These are phyloP conservation scores for Probaryconus sp. DNA, from an alignment of 1,140 invertebrate genomes.

Conservation along the genomic window DNA sequence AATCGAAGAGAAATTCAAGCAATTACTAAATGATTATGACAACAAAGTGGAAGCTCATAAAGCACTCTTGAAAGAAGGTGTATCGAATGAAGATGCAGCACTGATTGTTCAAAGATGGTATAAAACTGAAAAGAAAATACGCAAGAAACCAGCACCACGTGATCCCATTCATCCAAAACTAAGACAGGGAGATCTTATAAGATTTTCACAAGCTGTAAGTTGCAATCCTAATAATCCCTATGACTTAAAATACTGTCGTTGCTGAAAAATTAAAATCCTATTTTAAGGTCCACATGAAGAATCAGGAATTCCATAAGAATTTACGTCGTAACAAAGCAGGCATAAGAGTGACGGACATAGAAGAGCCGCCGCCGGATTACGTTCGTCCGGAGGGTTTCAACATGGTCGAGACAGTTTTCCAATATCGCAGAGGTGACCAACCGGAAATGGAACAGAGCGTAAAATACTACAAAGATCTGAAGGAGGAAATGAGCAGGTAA, in stretches of 20 bases:
- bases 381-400: conserved; percentile 81
- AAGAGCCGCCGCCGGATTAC: conserved; percentile 80
- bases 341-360: conserved; percentile 79
- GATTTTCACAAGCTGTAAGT: conserved; percentile 79
- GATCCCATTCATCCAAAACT: conserved; percentile 72
- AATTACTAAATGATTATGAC: conserved; percentile 72
- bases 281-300: conserved; percentile 82
- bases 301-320: conserved; percentile 84
- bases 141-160: conserved; percentile 61
- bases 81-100: conserved; percentile 77
- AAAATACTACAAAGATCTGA: conserved; percentile 77
- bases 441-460: conserved; percentile 74
- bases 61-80: conserved; percentile 74
- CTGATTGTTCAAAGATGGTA: conserved; percentile 76
- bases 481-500: conserved; percentile 80
- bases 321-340: conserved; percentile 82
- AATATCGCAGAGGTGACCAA: conserved; percentile 71
- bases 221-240: no score
- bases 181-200: conserved; percentile 77
- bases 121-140: conserved; percentile 67
- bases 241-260: no score
- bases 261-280: conserved; percentile 1
- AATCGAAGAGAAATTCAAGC: conserved; percentile 77
- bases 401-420: conserved; percentile 79
- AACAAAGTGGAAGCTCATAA: conserved; percentile 72